Conservation (phyloP, 2,113 vertebrate genomes). For the Todiramphus chloris region DNA sequence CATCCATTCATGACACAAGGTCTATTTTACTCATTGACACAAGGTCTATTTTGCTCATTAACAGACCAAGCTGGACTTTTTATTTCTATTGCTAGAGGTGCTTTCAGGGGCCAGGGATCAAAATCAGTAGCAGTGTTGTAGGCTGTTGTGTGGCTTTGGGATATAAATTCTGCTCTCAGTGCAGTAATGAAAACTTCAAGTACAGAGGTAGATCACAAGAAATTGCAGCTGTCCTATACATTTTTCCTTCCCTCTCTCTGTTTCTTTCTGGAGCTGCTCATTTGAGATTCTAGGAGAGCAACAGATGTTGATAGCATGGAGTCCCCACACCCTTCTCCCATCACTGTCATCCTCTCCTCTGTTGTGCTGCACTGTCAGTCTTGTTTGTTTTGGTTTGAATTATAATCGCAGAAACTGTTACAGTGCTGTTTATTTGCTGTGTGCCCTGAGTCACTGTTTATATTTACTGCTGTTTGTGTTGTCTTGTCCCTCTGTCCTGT, state of each 20-base stretch:
- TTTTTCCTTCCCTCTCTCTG: not conserved
- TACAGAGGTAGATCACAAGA: not conserved
- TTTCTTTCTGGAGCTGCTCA: not conserved
- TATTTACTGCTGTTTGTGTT: not conserved
- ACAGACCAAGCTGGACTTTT: not conserved
- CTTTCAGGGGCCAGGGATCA: not conserved
- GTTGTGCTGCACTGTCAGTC: not conserved
- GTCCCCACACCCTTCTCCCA: not conserved
- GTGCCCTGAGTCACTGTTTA: constrained; percentile 8
- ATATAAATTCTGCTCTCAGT: constrained; percentile 42
- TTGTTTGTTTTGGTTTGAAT: constrained; percentile 41
- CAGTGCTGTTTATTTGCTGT: not conserved
- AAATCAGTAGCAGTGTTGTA: constrained; percentile 6
- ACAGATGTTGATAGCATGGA: not conserved
- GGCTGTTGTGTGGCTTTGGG: not conserved
- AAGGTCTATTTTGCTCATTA: not conserved
- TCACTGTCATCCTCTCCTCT: not conserved
- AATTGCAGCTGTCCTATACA: not conserved
- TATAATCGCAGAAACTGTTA: not conserved
- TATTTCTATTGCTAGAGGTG: not conserved
- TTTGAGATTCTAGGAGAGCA: not conserved
- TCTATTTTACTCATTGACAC: not conserved
- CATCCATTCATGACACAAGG: not conserved
- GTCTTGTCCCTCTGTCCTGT: not conserved
- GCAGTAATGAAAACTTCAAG: constrained; percentile 43